These are phyloP conservation scores for Trichacis sp. DNA, from an alignment of 2,888 invertebrate species.

Conservation along the genomic window DNA sequence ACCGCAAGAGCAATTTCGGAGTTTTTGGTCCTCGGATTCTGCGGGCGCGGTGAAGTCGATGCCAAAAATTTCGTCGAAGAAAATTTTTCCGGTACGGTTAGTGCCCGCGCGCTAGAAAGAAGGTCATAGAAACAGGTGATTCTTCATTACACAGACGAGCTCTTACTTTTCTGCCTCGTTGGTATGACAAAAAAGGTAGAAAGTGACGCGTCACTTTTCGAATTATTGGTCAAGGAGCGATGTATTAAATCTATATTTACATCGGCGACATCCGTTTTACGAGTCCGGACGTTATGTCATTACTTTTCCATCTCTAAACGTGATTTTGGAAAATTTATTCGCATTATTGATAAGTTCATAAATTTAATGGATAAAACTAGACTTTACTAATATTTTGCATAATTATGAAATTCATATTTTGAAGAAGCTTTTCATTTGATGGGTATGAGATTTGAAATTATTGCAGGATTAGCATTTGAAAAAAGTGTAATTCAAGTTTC, in stretches of 20 bases:
- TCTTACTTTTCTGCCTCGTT: slow-evolving; percentile 9
- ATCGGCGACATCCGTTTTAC: slow-evolving; percentile 15
- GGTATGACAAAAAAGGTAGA: slow-evolving; percentile 42
- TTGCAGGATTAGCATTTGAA: too few relatives aligned
- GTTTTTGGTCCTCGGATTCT: slow-evolving; percentile 69
- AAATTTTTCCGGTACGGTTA: slow-evolving; percentile 76
- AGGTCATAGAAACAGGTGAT: slow-evolving; percentile 9
- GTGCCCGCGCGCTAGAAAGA: slow-evolving; percentile 45
- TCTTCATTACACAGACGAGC: neutral
- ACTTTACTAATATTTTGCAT: too few relatives aligned
- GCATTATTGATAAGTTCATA: too few relatives aligned
- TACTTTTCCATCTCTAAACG: slow-evolving; percentile 7
- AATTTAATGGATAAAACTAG: too few relatives aligned
- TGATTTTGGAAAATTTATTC: too few relatives aligned
- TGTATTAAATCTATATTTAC: slow-evolving; percentile 37
- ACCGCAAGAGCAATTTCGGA: slow-evolving; percentile 83
- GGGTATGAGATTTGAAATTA: too few relatives aligned
- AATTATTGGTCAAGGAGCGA: slow-evolving; percentile 59
- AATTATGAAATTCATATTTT: too few relatives aligned
- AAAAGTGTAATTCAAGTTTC: too few relatives aligned
- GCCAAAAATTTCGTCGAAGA: slow-evolving; percentile 81
- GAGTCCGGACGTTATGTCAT: slow-evolving; percentile 15
- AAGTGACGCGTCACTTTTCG: slow-evolving; percentile 51
- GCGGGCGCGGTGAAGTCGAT: slow-evolving; percentile 64
- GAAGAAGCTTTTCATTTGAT: too few relatives aligned